Base-by-base conservation (phyloP, 2,888 invertebrate genomes). In the Agrochola circellaris region DNA sequence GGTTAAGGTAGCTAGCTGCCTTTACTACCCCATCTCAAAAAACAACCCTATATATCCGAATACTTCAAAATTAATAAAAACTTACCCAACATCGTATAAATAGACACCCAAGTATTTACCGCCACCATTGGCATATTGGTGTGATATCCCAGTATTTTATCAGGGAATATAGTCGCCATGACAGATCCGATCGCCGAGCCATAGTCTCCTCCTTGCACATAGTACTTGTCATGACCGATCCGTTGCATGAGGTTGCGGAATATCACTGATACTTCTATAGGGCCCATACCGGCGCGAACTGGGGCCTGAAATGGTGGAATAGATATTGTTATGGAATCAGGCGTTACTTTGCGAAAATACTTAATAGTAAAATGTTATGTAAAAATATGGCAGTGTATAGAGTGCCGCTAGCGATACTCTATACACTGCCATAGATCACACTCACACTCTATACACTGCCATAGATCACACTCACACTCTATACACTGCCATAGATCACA, bases 201-300 rank as follows among this genome's bases (percentile, higher is more conserved):
- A 96, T 98, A 97, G 90, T 98, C 98, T 0, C 98, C 98, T 0
- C 98, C 98, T 87, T 98, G 98, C 0, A 97, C 92, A 89, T 97
- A 98, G 93, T 97, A 99, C 77, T 96, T 94, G 0, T 97, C 85
- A 90, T 97, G 97, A 0, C 98, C 98, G 0, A 98, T 91, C 8
- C 98, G 95, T 20, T 96, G 89, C 98, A 98, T 98, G 11, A 98
- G 95, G 88, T 98, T 98, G 77, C 97, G 96, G 87, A 98, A 94
- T 1, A 98, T 90, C 0, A 97, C 95, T 0, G 97, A 97, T 67
- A 97, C 97, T 87, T 98, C 96, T 0, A 97, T 92, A 0, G 97
- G 91, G 0, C 97, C 97, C 15, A 97, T 91, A 30, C 98, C 98
- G 6, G 97, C 95, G 64, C 97, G 97, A 0, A 92, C 90, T 7